These are phyloP conservation scores for Mormyrus proboscirostris DNA, from an alignment of 2,797 vertebrate species.

Conservation along the genomic window DNA sequence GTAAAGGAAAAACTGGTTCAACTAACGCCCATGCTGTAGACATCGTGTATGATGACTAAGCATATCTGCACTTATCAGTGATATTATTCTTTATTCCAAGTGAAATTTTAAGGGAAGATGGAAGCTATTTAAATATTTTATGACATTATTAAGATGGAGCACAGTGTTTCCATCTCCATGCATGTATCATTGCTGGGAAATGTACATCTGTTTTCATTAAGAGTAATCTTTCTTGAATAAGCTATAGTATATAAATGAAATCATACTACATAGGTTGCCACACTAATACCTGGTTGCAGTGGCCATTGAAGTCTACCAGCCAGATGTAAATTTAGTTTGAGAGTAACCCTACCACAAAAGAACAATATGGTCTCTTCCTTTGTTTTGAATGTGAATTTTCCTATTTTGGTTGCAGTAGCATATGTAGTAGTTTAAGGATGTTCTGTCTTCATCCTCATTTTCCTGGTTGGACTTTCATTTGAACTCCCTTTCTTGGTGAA, in stretches of 20 bases:
- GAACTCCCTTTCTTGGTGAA: neutral
- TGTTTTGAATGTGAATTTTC: conserved; percentile 5
- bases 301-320: neutral
- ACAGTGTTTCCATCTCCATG: neutral
- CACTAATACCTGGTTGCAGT: neutral
- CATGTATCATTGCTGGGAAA: neutral
- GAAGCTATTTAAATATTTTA: conserved; percentile 9
- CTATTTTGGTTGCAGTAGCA: neutral
- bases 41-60: neutral
- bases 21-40: neutral
- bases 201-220: neutral
- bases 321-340: neutral
- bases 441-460: neutral
- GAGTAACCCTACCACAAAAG: neutral
- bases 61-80: neutral
- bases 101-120: neutral
- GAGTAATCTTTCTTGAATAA: neutral
- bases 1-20: neutral
- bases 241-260: neutral
- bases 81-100: neutral
- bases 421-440: neutral
- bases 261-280: neutral
- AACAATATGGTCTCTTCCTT: neutral
- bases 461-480: neutral
- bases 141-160: neutral